Evolutionary conservation across 2,797 vertebrate genomes (phyloP), one percentile per base, ranked within the genome.

Genomic region (Cryptoprocta ferox): DNA sequence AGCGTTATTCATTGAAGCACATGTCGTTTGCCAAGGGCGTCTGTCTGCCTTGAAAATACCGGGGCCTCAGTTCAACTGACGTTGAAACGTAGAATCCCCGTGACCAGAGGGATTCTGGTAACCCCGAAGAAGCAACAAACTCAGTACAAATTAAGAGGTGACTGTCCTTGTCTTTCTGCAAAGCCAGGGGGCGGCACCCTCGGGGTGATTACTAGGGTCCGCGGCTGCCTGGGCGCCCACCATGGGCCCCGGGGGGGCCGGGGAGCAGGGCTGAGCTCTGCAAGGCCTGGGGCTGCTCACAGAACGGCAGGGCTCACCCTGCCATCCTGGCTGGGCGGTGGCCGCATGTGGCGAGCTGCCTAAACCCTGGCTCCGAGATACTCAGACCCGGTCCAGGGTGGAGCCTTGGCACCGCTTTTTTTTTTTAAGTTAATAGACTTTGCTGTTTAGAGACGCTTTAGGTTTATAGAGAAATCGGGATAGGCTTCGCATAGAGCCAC

Each of bases 181-280:
- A 19, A 30, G n/a, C 15, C 1, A 1, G 35, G 39, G 28, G 30
- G 1, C 0, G 11, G 35, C 0, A 24, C 68, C 78, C 13, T 28
- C 0, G 2, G 37, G 21, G 18, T 37, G 65, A 63, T 2, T 6
- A n/a, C 48, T 48, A 48, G 48, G 1, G 32, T 32, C 39, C 16
- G 39, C 63, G 3, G 61, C 45, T 2, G n/a, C 65, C 32, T 37
- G 7, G 1, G 9, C 0, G 2, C 12, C 61, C 66, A 26, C 32
- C 2, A 32, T 0, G 10, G 32, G 18, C 18, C 32, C 48, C 30
- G 0, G 1, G 16, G 30, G 39, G 5, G 6, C 7, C 0, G 5
- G 42, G 13, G 15, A 45, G n/a, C 66, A n/a, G 37, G 71, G 61
- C 45, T 11, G 66, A 21, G 26, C 50, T 26, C 39, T 14, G 5